Evolutionary conservation across 2,797 vertebrate genomes (phyloP).

Genomic region (Semaprochilodus insignis): DNA sequence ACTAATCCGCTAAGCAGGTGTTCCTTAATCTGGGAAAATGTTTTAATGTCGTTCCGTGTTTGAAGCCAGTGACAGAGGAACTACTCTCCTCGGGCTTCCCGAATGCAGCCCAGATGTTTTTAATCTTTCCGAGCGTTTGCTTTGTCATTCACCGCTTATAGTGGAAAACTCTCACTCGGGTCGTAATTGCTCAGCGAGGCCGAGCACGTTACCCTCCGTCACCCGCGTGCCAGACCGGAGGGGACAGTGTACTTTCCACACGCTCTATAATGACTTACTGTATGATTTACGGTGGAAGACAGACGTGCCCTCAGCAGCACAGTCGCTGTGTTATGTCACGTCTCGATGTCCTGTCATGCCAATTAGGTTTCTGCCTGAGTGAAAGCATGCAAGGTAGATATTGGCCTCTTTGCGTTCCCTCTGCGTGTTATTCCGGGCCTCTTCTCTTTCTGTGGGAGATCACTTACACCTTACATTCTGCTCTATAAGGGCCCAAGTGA

Average conservation of each 20-base stretch:
- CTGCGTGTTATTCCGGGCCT: not conserved
- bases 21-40: constrained; percentile 69
- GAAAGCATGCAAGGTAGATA: not conserved
- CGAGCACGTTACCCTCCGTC: constrained; percentile 19
- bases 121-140: constrained; percentile 10
- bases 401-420: not conserved
- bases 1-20: constrained; percentile 76
- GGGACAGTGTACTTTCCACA: not conserved
- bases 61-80: constrained; percentile 33
- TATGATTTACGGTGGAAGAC: constrained; percentile 36
- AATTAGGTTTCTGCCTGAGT: not conserved
- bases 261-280: constrained; percentile 24
- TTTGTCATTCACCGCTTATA: constrained; percentile 42
- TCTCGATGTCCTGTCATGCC: constrained; percentile 33
- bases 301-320: constrained; percentile 41
- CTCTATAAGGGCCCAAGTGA: not conserved
- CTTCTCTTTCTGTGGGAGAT: not conserved
- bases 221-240: constrained; percentile 8
- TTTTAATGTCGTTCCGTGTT: constrained; percentile 55
- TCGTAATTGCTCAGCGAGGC: constrained; percentile 35
- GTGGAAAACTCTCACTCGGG: constrained; percentile 26
- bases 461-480: not conserved
- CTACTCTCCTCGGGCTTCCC: constrained; percentile 27
- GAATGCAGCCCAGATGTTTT: constrained; percentile 43
- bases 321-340: constrained; percentile 24